phyloP scores from a whole-genome alignment of 2,888 invertebrate species.

The Neocrepidodera transversa region DNA sequence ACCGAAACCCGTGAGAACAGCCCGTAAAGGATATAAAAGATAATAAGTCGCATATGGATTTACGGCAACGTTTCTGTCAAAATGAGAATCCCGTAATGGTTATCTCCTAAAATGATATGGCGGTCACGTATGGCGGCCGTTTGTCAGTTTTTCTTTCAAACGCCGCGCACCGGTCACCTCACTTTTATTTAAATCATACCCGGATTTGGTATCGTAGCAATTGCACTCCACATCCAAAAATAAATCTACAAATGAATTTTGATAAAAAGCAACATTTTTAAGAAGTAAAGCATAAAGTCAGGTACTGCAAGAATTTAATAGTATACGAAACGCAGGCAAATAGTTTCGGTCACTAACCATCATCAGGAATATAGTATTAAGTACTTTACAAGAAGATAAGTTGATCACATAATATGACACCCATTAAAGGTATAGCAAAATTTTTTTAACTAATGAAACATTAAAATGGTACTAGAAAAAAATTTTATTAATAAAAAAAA shows the following conservation, averaged over 20 bases:
- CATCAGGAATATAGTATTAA: too few relatives aligned
- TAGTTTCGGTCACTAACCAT: too few relatives aligned
- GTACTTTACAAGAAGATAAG: too few relatives aligned
- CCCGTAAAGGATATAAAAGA: constrained; percentile 3
- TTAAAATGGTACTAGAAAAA: too few relatives aligned
- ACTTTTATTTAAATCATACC: constrained; percentile 1
- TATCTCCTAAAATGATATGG: constrained; percentile 25
- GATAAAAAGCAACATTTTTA: too few relatives aligned
- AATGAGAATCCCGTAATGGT: constrained; percentile 9
- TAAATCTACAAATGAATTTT: neutral
- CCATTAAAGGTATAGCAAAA: too few relatives aligned
- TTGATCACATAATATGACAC: too few relatives aligned
- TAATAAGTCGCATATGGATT: constrained; percentile 6
- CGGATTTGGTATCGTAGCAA: neutral
- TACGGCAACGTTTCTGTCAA: constrained; percentile 11
- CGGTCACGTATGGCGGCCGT: constrained; percentile 31
- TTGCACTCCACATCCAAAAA: neutral
- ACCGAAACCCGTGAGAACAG: constrained; percentile 12
- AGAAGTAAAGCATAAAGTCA: too few relatives aligned
- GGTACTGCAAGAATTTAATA: too few relatives aligned
- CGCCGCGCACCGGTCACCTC: neutral
- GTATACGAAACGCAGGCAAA: too few relatives aligned
- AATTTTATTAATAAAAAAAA: too few relatives aligned
- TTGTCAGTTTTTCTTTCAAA: constrained; percentile 29
- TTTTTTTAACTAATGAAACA: too few relatives aligned